Conservation (phyloP, 2,888 invertebrate genomes). For the Toxonevra muliebris region DNA sequence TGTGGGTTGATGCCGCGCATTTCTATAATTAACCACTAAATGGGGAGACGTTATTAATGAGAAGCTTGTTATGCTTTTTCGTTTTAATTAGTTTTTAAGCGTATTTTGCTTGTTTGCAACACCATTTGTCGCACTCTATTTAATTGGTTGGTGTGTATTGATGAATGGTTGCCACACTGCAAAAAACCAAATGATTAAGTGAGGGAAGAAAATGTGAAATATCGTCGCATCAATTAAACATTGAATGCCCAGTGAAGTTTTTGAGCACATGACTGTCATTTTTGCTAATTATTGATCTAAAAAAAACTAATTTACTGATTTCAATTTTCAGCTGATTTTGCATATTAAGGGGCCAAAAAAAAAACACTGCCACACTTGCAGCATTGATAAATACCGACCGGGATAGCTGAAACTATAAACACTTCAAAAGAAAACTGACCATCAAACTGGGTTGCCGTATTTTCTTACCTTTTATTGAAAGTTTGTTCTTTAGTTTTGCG, state of each 20-base stretch:
- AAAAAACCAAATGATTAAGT: neutral
- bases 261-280: too few species aligned
- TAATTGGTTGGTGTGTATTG: constrained; percentile 56
- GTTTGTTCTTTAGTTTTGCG: too few species aligned
- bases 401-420: too few species aligned
- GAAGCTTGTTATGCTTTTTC: constrained; percentile 57
- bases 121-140: constrained; percentile 49
- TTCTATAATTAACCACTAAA: constrained; percentile 61
- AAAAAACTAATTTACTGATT: constrained; percentile 2
- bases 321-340: neutral
- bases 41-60: constrained; percentile 52
- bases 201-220: too few species aligned
- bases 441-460: too few species aligned
- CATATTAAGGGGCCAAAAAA: too few species aligned
- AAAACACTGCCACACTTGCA: too few species aligned
- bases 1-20: constrained; percentile 25
- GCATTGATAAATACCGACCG: too few species aligned
- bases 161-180: constrained; percentile 41
- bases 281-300: neutral
- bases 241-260: too few species aligned
- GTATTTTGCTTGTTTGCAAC: constrained; percentile 48
- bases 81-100: constrained; percentile 58
- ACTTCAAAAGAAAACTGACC: too few species aligned
- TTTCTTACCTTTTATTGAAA: too few species aligned
- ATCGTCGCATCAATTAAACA: too few species aligned